Evolutionary conservation across 2,888 invertebrate genomes (phyloP), one percentile per base, ranked within the genome.

Genomic region (Desoria tigrina): DNA sequence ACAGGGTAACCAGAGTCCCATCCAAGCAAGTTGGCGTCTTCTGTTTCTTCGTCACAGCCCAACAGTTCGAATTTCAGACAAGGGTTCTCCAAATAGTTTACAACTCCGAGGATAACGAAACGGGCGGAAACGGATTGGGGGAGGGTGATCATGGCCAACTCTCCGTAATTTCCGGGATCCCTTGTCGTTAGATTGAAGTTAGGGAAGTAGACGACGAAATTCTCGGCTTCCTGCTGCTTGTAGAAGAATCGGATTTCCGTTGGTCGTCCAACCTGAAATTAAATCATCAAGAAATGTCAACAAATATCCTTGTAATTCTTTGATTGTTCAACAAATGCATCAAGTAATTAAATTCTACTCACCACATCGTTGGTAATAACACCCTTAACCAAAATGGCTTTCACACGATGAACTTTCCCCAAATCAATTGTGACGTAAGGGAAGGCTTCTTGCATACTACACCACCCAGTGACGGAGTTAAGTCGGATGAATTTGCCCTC

Each of bases 231-330:
- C 24, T 92, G 87, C 82, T 93, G 92, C 80, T 97, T 97, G 81
- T 96, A 96, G 84, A 97, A 97, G 82, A 97, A 94, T 74, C 96
- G 86, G 68, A 97, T 93, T 83, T 96, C 95, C 0, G 95, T 96
- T 1, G 96, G 96, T 68, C 96, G 86, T 56, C 96, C 96, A n/a
- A n/a, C n/a, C n/a, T n/a, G n/a, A n/a, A n/a, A n/a, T n/a, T n/a
- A n/a, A n/a, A n/a, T n/a, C n/a, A n/a, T n/a, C n/a, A n/a, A n/a
- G n/a, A n/a, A n/a, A n/a, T n/a, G n/a, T n/a, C n/a, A n/a, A n/a
- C n/a, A n/a, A n/a, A n/a, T n/a, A n/a, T n/a, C n/a, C n/a, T n/a
- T n/a, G n/a, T n/a, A n/a, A n/a, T n/a, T n/a, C n/a, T n/a, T n/a
- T n/a, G n/a, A n/a, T n/a, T n/a, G n/a, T n/a, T n/a, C n/a, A n/a